phyloP scores from a whole-genome alignment of 2,113 vertebrate genomes.

The Scolopax mira region DNA sequence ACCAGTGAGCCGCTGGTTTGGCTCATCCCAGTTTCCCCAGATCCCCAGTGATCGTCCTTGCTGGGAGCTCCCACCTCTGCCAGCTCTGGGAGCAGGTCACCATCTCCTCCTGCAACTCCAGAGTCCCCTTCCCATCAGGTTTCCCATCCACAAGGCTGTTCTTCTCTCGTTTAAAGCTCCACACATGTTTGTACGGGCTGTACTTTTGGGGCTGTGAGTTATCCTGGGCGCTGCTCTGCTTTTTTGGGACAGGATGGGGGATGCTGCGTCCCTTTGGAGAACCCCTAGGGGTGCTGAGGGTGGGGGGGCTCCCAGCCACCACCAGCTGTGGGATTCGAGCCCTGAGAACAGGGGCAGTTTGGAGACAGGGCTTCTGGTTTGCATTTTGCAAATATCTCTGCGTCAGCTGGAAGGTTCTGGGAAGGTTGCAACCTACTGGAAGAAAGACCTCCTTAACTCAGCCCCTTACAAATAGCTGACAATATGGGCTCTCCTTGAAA shows the following conservation, averaged over 20 bases:
- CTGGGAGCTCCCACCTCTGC: accelerated
- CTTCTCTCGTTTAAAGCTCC: background rate
- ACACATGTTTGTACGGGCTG: accelerated
- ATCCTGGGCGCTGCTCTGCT: background rate
- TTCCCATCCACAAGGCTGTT: background rate
- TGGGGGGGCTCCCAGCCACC: background rate
- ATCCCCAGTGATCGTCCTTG: background rate
- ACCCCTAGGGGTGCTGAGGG: accelerated
- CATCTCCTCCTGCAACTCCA: background rate
- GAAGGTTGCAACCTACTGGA: background rate
- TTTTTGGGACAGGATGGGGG: background rate
- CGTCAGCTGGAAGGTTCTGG: background rate
- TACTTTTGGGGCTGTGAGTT: background rate
- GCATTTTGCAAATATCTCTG: background rate
- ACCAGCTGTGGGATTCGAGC: background rate
- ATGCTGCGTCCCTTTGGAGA: background rate
- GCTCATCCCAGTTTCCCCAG: background rate
- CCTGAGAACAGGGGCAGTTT: background rate
- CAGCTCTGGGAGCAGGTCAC: background rate
- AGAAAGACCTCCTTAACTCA: background rate
- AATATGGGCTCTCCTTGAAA: background rate
- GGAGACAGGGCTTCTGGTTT: accelerated
- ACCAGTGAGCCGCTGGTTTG: accelerated
- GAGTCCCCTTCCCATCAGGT: background rate
- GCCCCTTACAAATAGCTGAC: background rate